phyloP scores from a whole-genome alignment of 2,888 invertebrate genomes.

The Eupithecia centaureata region DNA sequence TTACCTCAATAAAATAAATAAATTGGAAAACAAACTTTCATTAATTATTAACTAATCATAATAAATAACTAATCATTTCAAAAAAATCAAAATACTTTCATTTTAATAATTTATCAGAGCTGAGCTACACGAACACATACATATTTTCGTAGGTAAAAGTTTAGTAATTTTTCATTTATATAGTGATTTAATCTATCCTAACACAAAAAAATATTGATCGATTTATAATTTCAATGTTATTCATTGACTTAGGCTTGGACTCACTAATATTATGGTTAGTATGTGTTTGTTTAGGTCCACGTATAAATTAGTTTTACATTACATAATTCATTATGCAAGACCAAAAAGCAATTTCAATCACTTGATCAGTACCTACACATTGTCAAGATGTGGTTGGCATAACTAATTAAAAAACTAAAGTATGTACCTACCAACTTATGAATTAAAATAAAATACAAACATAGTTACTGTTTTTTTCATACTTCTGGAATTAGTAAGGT shows the following conservation, averaged over 20 bases:
- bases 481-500: background rate
- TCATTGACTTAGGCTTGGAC: background rate
- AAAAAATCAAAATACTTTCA: background rate
- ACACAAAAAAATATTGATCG: background rate
- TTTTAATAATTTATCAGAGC: no score
- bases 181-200: no score
- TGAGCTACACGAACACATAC: no score
- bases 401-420: background rate
- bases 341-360: conserved; percentile 1
- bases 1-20: no score
- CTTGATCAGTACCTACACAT: background rate
- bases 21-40: no score
- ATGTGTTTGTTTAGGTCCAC: background rate
- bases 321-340: background rate
- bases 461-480: no score
- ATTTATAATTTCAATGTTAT: background rate
- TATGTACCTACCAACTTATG: background rate
- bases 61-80: no score
- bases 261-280: no score
- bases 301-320: background rate
- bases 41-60: no score
- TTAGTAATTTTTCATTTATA: no score
- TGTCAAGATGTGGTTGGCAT: background rate
- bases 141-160: no score
- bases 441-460: background rate